Base-by-base conservation (phyloP, 2,113 vertebrate genomes). In the Gavia stellata region DNA sequence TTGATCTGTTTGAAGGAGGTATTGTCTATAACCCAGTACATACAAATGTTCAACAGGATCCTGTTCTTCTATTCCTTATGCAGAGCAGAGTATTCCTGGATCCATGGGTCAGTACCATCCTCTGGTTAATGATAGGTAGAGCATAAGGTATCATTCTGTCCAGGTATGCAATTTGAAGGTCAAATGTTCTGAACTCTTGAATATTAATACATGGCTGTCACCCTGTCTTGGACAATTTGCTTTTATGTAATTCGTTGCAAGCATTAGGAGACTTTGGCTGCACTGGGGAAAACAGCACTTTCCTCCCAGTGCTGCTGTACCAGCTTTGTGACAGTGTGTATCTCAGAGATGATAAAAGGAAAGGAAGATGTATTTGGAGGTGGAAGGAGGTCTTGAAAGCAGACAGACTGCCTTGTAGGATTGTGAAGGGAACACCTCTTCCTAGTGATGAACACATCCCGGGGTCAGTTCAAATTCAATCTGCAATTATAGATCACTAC, bases 371-470 rank as follows among this genome's bases (percentile, higher is more conserved):
- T 83, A 61, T 92, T 86, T 20, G 86, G 40, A 34, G 94, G 88
- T 96, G 95, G 96, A 96, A 98, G 70, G 18, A 88, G 45, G 58
- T 72, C 92, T 95, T 94, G 89, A 93, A 83, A 88, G 16, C 28
- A 14, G 28, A 20, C 3, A 2, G 45, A 45, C 67, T 44, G 95
- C 79, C 81, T 88, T 73, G 62, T 63, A 13, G 44, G 42, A 14
- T 38, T 49, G 34, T 16, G 6, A 49, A n/a, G 47, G 38, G 42
- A 81, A 14, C 36, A 5, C 20, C 34, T 53, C 17, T 58, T 59
- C 40, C 33, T 63, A 44, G 17, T 3, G 67, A 19, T 53, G 56
- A 80, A 19, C 19, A 7, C 53, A 29, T n/a, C 62, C 50, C n/a
- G 55, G 40, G 13, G 8, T 83, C 58, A 55, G 21, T 52, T 45